Evolutionary conservation across 2,888 invertebrate genomes (phyloP).

Genomic region (Epirrhoe tristata): DNA sequence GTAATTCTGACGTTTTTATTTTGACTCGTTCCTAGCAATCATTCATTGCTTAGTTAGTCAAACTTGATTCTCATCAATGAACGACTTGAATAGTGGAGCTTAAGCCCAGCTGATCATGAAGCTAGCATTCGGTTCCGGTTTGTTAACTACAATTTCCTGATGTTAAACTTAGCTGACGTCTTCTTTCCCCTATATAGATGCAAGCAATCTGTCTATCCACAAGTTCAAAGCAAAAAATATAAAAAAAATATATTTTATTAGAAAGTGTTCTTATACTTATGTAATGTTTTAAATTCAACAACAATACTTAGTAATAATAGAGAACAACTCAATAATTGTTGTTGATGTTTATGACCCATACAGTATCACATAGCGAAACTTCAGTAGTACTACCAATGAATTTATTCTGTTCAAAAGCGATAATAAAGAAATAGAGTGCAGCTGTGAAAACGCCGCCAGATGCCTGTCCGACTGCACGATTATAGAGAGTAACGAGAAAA

Average conservation of each 20-base stretch:
- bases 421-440: conserved; percentile 12
- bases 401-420: conserved; percentile 3
- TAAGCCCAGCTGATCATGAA: neutral
- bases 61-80: neutral
- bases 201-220: too few species aligned
- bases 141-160: neutral
- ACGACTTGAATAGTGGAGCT: neutral
- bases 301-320: too few species aligned
- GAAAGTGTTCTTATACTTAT: too few species aligned
- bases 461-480: conserved; percentile 19
- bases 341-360: neutral
- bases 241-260: too few species aligned
- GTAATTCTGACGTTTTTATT: too few species aligned
- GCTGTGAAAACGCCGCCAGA: conserved; percentile 15
- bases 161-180: neutral
- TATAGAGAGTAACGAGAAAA: conserved; percentile 44
- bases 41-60: neutral
- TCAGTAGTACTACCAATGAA: neutral
- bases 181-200: too few species aligned
- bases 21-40: too few species aligned
- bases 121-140: neutral
- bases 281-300: too few species aligned
- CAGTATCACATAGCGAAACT: neutral
- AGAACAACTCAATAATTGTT: too few species aligned
- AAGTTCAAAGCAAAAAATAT: too few species aligned